Base-by-base conservation (phyloP, 2,888 invertebrate species). In the Spatulosminthurus flaviceps region DNA sequence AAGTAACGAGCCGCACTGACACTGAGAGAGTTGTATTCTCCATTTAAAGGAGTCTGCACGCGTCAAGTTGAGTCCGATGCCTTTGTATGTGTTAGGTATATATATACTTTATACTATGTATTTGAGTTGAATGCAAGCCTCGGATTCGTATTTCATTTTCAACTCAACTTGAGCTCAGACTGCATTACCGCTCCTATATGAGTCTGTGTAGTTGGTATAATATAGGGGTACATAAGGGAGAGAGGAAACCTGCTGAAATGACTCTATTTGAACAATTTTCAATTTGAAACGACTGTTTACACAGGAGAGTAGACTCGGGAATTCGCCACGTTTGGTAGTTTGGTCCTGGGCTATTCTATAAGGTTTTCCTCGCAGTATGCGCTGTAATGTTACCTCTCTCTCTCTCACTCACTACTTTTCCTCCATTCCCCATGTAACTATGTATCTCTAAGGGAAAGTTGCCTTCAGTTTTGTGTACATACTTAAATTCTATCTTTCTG, bases 231-330 rank as follows among this genome's bases (percentile, higher is more conserved):
- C 41, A 21, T 70, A 75, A n/a, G 75, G 66, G 43, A 66, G 76
- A 76, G 74, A 74, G 71, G 66, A 72, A 72, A 78, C 72, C 78
- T 78, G 72, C 72, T 79, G 79, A 79, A 79, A 79, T 74, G 79
- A 79, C 81, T 84, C 81, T 84, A 83, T 84, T 84, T 84, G 84
- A 84, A 84, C 84, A 84, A 84, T 84, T 84, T 84, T 84, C 84
- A 84, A 84, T 84, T 84, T 84, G 81, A 84, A 84, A 83, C 82
- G 83, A 82, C 81, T 84, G 84, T 84, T 84, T 83, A 81, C 82
- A 79, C 79, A 83, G 81, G 76, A 83, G 84, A 83, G 83, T 83
- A 82, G 74, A 74, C 73, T 79, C 79, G 79, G 78, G 73, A 79
- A 79, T 66, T 79, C 74, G 79, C 76, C 76, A 76, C 76, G 76